Evolutionary conservation across 1,140 invertebrate genomes (phyloP).

Genomic region (Hyles euphorbiae): DNA sequence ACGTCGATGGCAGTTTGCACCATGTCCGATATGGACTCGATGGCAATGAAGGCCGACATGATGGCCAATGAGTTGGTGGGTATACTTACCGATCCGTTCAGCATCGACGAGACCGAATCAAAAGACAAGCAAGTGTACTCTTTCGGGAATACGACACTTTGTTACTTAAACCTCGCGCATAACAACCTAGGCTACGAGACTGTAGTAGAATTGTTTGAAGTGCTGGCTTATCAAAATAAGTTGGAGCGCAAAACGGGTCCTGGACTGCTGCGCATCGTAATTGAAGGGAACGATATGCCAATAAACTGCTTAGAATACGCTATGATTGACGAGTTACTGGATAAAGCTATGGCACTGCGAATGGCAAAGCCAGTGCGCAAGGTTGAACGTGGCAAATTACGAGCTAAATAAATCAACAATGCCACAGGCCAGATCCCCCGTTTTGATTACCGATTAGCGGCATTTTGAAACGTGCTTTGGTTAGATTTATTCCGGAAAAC

Average conservation of each 20-base stretch:
- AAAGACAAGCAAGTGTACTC: constrained; percentile 11
- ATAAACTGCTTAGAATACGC: constrained; percentile 1
- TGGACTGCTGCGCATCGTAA: constrained; percentile 18
- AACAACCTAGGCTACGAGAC: constrained; percentile 19
- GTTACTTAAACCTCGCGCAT: constrained; percentile 24
- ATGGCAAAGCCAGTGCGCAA: background rate
- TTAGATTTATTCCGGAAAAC: too few species aligned
- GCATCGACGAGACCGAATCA: background rate
- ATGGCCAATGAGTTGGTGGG: constrained; percentile 13
- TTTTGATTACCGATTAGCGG: too few species aligned
- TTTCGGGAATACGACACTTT: constrained; percentile 21
- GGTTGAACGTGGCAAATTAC: background rate
- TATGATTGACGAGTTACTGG: background rate
- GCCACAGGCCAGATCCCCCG: background rate
- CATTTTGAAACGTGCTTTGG: too few species aligned
- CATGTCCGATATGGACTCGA: background rate
- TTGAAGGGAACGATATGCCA: constrained; percentile 25
- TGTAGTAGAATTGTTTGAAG: constrained; percentile 12
- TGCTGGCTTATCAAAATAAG: constrained; percentile 17
- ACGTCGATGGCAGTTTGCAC: too few species aligned
- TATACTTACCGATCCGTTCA: constrained; percentile 15
- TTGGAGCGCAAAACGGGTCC: background rate
- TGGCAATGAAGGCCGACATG: constrained; percentile 4
- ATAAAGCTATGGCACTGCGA: background rate
- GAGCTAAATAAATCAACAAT: background rate